Evolutionary conservation across 2,888 invertebrate species (phyloP).

Genomic region (Torymus tubicola): DNA sequence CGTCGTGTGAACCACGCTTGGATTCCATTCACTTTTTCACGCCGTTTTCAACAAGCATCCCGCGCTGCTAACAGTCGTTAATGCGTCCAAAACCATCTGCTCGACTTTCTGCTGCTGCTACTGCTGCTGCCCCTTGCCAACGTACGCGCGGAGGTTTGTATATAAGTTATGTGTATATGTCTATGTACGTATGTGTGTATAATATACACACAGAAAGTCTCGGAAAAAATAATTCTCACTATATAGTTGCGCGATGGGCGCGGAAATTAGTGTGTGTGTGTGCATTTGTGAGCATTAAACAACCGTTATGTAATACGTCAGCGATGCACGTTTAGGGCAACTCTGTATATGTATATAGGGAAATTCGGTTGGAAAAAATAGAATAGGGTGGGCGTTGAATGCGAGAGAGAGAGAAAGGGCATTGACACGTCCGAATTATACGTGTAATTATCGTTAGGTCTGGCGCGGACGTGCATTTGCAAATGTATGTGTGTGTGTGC

Average conservation of each 20-base stretch:
- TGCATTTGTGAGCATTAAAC: constrained; percentile 7
- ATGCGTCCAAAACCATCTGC: constrained; percentile 42
- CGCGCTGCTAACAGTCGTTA: constrained; percentile 35
- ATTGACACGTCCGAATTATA: constrained; percentile 12
- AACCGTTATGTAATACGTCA: not conserved
- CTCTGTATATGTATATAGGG: no score
- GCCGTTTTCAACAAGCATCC: not conserved
- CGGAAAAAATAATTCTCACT: constrained; percentile 4
- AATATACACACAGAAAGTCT: no score
- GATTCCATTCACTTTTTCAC: not conserved
- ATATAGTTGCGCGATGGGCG: no score
- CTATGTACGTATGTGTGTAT: no score
- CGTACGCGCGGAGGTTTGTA: no score
- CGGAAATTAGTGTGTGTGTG: not conserved
- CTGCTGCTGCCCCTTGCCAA: no score
- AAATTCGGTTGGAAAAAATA: no score
- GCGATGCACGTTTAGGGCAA: not conserved
- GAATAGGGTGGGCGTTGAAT: no score
- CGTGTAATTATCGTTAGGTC: constrained; percentile 10
- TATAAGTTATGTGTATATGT: no score
- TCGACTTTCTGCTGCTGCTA: not conserved
- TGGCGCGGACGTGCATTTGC: not conserved
- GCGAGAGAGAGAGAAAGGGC: not conserved
- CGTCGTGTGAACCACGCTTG: constrained; percentile 31
- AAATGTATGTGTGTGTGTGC: constrained; percentile 5